phyloP scores from a whole-genome alignment of 2,113 vertebrate species.

The Petromus typicus region DNA sequence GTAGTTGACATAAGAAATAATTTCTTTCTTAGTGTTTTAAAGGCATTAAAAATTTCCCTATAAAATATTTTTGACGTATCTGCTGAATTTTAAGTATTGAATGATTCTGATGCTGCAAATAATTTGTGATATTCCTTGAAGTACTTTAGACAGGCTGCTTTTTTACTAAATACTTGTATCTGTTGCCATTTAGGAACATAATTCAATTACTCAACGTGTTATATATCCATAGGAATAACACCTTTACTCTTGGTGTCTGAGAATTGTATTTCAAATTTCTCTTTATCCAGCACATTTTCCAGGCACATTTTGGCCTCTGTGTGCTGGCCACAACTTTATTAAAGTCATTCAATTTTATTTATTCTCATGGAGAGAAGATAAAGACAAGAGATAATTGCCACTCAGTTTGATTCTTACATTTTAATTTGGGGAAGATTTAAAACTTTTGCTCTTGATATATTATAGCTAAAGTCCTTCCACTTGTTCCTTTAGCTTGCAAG shows the following conservation, averaged over 20 bases:
- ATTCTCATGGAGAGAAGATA: not conserved
- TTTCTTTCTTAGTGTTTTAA: conserved; percentile 22
- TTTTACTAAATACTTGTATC: not conserved
- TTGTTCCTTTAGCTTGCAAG: conserved; percentile 30
- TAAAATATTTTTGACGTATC: not conserved
- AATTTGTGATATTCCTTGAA: not conserved
- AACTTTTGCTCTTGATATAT: not conserved
- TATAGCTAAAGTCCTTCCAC: not conserved
- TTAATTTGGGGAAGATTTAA: conserved; percentile 44
- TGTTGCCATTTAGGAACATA: not conserved
- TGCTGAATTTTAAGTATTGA: conserved; percentile 25
- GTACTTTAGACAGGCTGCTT: not conserved
- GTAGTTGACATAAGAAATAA: not conserved
- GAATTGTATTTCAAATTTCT: conserved; percentile 20
- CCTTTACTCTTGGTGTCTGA: not conserved
- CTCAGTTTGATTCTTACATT: conserved; percentile 17
- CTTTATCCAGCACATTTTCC: not conserved
- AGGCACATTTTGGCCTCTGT: not conserved
- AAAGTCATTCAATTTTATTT: not conserved
- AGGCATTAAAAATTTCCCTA: not conserved
- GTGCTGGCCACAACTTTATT: not conserved
- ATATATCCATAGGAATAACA: not conserved
- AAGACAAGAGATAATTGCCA: not conserved
- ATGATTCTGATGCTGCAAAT: not conserved
- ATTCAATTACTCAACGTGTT: conserved; percentile 30